Percentiles rank a stretch among this genome's conserved stretches.
Conservation (phyloP, 35 echinoderm and acorn worm species). For the Holothuria glaberrima region DNA sequence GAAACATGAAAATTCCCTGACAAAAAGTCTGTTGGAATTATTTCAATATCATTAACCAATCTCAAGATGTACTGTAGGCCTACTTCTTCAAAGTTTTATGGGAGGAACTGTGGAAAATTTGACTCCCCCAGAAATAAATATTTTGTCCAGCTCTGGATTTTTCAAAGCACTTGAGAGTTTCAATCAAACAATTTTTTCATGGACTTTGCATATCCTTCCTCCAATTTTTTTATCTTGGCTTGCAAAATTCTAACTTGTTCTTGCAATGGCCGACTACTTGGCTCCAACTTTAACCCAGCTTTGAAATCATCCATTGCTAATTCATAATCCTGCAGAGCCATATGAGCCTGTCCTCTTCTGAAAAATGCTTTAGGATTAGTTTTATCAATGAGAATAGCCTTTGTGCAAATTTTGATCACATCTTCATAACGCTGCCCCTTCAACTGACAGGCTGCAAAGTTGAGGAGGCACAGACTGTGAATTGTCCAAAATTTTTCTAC, state of each 20-base stretch:
- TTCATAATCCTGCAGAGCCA: conserved; percentile 86
- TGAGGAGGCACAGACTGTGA: conserved; percentile 69
- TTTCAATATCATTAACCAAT: no score
- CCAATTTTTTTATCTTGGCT: conserved; percentile 61
- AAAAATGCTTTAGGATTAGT: conserved; percentile 76
- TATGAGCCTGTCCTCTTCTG: conserved; percentile 81
- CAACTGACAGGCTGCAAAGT: conserved; percentile 88
- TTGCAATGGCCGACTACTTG: conserved; percentile 68
- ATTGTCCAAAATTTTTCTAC: conserved; percentile 53
- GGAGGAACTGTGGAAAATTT: no score
- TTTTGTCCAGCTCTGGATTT: no score
- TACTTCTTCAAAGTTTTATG: no score
- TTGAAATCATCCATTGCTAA: conserved; percentile 78
- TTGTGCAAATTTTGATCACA: conserved; percentile 74
- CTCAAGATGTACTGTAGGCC: no score
- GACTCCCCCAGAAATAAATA: no score
- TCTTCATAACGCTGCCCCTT: conserved; percentile 68
- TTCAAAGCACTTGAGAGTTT: not conserved
- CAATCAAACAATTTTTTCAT: conserved; percentile 98
- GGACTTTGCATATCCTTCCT: conserved; percentile 68
- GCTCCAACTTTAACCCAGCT: conserved; percentile 61
- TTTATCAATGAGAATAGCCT: conserved; percentile 70
- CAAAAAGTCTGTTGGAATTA: no score
- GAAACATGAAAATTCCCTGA: no score
- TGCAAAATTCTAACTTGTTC: conserved; percentile 61